Conservation (phyloP, 2,888 invertebrate genomes). For the Parnassius mnemosyne region DNA sequence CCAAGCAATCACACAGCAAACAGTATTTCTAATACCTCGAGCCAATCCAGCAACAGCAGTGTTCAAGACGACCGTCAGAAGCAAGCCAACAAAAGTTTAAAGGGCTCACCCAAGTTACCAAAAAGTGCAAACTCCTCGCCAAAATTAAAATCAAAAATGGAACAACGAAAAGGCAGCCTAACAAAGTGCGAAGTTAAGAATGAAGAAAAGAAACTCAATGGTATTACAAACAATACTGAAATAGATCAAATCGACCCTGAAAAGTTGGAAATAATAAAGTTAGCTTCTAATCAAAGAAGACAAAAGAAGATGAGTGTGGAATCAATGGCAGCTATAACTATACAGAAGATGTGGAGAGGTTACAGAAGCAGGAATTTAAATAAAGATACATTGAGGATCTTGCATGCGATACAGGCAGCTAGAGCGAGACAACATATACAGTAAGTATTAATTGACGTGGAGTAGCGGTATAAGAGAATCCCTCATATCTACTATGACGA, state of each 20-base stretch:
- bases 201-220: constrained; percentile 57
- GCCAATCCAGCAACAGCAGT: constrained; percentile 65
- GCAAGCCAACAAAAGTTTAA: constrained; percentile 47
- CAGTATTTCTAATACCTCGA: constrained; percentile 50
- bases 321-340: constrained; percentile 85
- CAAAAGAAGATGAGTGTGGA: constrained; percentile 68
- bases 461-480: background rate
- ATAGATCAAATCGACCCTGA: constrained; percentile 54
- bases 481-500: too few relatives aligned
- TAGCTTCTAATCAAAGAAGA: constrained; percentile 66
- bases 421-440: constrained; percentile 91
- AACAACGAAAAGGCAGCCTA: constrained; percentile 68
- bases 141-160: constrained; percentile 63
- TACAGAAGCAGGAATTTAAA: constrained; percentile 88
- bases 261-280: constrained; percentile 58
- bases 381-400: constrained; percentile 82
- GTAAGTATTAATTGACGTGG: constrained; percentile 69
- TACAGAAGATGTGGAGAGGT: constrained; percentile 93
- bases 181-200: constrained; percentile 47
- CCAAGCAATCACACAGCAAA: constrained; percentile 43
- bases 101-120: constrained; percentile 66
- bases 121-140: constrained; percentile 75
- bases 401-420: constrained; percentile 86
- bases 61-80: constrained; percentile 55
- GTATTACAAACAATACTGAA: constrained; percentile 42